Evolutionary conservation across 2,888 invertebrate genomes (phyloP), one percentile per base, ranked within the genome.

Genomic region (Eristalis intricaria): DNA sequence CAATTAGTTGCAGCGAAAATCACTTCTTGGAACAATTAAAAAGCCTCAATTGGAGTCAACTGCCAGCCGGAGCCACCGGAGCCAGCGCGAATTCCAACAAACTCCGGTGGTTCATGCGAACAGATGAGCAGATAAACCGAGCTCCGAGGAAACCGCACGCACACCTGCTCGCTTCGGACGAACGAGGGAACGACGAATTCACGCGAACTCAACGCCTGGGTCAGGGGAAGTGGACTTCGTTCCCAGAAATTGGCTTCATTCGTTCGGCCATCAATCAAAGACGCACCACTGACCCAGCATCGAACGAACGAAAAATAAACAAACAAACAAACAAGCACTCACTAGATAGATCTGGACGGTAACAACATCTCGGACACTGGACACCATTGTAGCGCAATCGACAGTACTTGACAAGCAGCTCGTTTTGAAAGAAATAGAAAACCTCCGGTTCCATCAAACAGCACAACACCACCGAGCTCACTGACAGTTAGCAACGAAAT

Each of bases 341-440:
- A 87, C 87, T 76, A 76, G 58, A 73, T 84, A 84, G 75, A 80
- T 79, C 70, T 79, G 84, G 73, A 64, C 56, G 43, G 73, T 19
- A 38, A 80, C 83, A 7, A 61, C 56, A 64, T 58, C 83, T 40
- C 71, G 75, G 61, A 40, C 84, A 79, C 68, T 77, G 50, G 84
- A 87, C 71, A 87, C 87, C 87, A 87, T 87, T 43, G 68, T 87
- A 32, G 29, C 29, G 29, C 29, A 22, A 73, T 81, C 69, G 35
- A 23, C 68, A 64, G 29, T 68, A 38, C 70, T 70, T 64, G 43
- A 75, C 23, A 77, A 40, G 43, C 40, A 32, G 38, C 64, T 50
- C 23, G 29, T 35, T 58, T 58, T 15, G 23, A 64, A 50, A 61
- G 32, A 32, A 68, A 60, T 38, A 40, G 22, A n/a, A 5, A 35